Conservation (phyloP, 1,140 invertebrate genomes). For the Epicauta chinensis region DNA sequence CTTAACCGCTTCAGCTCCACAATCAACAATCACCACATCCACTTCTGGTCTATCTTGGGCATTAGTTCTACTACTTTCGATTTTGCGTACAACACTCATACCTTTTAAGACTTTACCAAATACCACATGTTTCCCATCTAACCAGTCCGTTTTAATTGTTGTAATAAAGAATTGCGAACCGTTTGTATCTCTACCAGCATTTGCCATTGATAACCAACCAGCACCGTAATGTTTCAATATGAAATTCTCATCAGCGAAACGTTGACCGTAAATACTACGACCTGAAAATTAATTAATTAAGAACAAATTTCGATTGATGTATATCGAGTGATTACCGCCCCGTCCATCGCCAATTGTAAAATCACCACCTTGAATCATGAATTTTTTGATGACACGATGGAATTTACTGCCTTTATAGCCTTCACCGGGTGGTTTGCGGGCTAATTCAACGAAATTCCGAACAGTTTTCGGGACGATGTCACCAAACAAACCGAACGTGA, state of each 20-base stretch:
- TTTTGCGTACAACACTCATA: conserved; percentile 84
- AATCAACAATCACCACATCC: conserved; percentile 73
- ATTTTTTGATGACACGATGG: conserved; percentile 89
- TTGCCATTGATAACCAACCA: conserved; percentile 96
- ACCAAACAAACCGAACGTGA: conserved; percentile 92
- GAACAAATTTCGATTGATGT: too few species aligned
- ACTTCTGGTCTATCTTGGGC: conserved; percentile 68
- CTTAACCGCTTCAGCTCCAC: conserved; percentile 59
- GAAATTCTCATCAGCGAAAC: conserved; percentile 95
- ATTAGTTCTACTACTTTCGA: conserved; percentile 72
- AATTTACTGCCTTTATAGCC: conserved; percentile 88
- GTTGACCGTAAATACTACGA: conserved; percentile 87
- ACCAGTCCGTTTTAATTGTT: conserved; percentile 84
- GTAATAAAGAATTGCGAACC: conserved; percentile 99
- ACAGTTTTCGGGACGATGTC: conserved; percentile 95
- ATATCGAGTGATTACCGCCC: conserved; percentile 62
- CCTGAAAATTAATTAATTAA: conserved; percentile 55
- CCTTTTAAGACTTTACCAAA: conserved; percentile 92
- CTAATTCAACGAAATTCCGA: conserved; percentile 84
- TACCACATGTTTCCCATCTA: conserved; percentile 96
- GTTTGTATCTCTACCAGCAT: conserved; percentile 94
- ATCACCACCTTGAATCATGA: conserved; percentile 94
- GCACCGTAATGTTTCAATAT: conserved; percentile 95
- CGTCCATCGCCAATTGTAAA: conserved; percentile 91
- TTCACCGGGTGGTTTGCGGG: conserved; percentile 68